Base-by-base conservation (phyloP, 1,140 invertebrate species). In the Cotesia glomerata region DNA sequence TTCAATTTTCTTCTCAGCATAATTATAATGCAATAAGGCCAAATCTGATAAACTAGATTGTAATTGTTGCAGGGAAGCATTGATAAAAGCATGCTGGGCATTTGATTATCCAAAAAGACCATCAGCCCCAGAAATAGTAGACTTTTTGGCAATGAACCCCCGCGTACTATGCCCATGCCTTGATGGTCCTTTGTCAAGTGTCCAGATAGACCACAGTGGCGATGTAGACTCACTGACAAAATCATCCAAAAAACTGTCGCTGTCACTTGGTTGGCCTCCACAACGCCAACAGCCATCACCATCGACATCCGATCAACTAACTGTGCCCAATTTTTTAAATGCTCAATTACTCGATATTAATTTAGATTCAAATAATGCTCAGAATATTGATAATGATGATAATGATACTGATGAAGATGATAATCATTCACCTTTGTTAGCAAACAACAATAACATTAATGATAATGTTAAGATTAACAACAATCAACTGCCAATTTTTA, bases 11-110 rank as follows among this genome's bases (percentile, higher is more conserved):
- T 36, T 13, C 2, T 18, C 14, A 62, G 11, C 8, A 26, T 26
- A 26, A 3, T 26, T 26, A 26, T 2, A 26, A 26, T 2, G 0
- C 1, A 26, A 26, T 26, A 26, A 3, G 1, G 26, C 1, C 26
- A 26, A 26, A 26, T 26, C 26, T 26, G 26, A 26, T 26, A 26
- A 26, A 2, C 26, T 0, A 26, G 2, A 59, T 66, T 18, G 68
- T 52, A 74, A 66, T 51, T 81, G 72, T 84, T 80, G 9, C 85
- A 95, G 94, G 73, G 91, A 93, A 82, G 89, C 85, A 39, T 84
- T 97, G 51, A 90, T 97, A 65, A 89, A 90, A 75, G 90, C 91
- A 1, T 97, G 95, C 84, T 96, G 95, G 94, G 89, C 89, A 35
- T 87, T 88, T 62, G 91, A 94, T 18, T 85, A 90, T n/a, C 88